A percentile compares a stretch with the other conserved stretches of the same genome.
phyloP scores from a whole-genome alignment of 2,113 vertebrate species.

The Semicossyphus pulcher region DNA sequence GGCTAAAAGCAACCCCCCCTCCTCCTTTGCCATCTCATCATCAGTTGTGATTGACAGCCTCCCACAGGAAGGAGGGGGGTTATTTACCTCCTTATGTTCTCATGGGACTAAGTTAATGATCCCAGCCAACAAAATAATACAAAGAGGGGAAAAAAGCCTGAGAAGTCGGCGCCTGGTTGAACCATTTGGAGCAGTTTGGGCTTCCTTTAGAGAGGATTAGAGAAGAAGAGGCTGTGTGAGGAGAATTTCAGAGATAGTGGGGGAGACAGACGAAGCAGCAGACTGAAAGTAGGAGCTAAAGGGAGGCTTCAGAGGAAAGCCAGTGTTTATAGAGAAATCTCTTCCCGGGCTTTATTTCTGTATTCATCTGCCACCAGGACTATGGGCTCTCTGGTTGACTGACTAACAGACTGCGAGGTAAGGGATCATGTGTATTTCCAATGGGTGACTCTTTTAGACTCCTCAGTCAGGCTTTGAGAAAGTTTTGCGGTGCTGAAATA shows the following conservation, averaged over 20 bases:
- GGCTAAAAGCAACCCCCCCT: slow-evolving; percentile 37
- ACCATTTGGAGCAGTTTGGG: slow-evolving; percentile 74
- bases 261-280: slow-evolving; percentile 62
- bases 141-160: slow-evolving; percentile 70
- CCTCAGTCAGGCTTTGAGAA: slow-evolving; percentile 20
- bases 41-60: slow-evolving; percentile 80
- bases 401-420: slow-evolving; percentile 69
- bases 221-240: slow-evolving; percentile 70
- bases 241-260: slow-evolving; percentile 76
- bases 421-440: slow-evolving; percentile 54
- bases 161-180: slow-evolving; percentile 74
- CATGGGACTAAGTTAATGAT: slow-evolving; percentile 81
- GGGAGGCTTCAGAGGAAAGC: slow-evolving; percentile 65
- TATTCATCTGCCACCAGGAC: slow-evolving; percentile 63
- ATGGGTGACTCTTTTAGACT: slow-evolving; percentile 31
- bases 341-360: slow-evolving; percentile 55
- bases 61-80: slow-evolving; percentile 68
- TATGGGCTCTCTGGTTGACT: slow-evolving; percentile 59
- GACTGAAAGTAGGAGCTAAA: slow-evolving; percentile 65
- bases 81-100: slow-evolving; percentile 79
- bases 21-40: slow-evolving; percentile 65
- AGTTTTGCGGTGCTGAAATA: slow-evolving; percentile 23
- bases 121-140: slow-evolving; percentile 77
- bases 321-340: slow-evolving; percentile 56
- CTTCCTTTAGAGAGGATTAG: slow-evolving; percentile 76